These are phyloP conservation scores for Ara ararauna DNA, from an alignment of 2,797 vertebrate genomes.

Conservation along the genomic window DNA sequence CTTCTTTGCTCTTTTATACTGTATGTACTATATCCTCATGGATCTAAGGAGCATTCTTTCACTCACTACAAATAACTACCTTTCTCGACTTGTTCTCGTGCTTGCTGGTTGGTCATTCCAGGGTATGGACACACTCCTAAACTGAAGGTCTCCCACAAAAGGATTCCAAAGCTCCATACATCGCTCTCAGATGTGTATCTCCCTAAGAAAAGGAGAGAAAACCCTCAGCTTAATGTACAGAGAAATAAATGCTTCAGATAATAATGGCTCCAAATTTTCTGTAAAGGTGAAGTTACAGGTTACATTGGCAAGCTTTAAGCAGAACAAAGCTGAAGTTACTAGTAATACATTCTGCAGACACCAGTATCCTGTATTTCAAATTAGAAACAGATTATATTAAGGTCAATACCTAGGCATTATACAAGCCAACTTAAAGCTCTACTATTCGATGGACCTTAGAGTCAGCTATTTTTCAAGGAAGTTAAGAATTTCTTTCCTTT, in stretches of 20 bases:
- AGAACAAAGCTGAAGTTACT: neutral
- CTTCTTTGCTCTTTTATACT: neutral
- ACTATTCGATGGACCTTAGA: neutral
- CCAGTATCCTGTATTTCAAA: neutral
- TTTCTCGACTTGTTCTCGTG: conserved; percentile 96
- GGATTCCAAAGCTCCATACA: conserved; percentile 96
- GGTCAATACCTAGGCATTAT: neutral
- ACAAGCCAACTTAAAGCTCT: neutral
- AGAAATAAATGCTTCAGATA: neutral
- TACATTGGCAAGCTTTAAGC: neutral
- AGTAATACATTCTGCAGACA: neutral
- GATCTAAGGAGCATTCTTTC: neutral
- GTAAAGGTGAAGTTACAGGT: neutral
- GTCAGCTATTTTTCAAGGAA: neutral
- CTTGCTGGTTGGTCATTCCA: conserved; percentile 98
- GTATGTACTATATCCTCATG: neutral
- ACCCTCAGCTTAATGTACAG: neutral
- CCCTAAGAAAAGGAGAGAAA: conserved; percentile 76
- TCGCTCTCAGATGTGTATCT: conserved; percentile 98
- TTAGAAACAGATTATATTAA: neutral
- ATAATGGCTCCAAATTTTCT: neutral
- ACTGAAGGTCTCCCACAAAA: conserved; percentile 98
- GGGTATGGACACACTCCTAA: conserved; percentile 96
- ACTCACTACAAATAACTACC: conserved; percentile 72
- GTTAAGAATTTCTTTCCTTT: neutral